These are phyloP conservation scores for Theristicus caerulescens DNA, from an alignment of 2,113 vertebrate species.

Conservation along the genomic window DNA sequence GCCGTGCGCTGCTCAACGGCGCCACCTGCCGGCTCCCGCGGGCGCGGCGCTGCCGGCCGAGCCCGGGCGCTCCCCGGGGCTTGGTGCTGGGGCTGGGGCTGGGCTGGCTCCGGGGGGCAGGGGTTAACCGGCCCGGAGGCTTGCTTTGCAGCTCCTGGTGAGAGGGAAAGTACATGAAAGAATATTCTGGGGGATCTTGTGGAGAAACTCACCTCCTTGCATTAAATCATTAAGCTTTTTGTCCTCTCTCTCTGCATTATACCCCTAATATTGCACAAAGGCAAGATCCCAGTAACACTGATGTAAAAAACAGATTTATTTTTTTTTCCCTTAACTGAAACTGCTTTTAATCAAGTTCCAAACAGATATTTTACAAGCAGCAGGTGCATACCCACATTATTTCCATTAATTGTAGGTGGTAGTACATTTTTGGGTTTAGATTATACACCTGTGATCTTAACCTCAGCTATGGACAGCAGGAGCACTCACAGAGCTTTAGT, in stretches of 20 bases:
- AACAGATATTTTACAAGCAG: neutral
- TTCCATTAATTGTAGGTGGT: neutral
- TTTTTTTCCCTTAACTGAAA: neutral
- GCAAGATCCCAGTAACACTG: rapidly evolving
- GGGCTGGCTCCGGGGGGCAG: too few relatives aligned
- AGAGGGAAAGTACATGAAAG: neutral
- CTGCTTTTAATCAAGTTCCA: neutral
- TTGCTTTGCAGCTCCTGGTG: neutral
- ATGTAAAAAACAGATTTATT: neutral
- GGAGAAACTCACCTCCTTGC: neutral
- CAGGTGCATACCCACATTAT: rapidly evolving
- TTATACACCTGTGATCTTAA: rapidly evolving
- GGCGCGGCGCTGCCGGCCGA: neutral
- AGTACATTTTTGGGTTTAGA: rapidly evolving
- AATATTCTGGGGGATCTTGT: too few relatives aligned
- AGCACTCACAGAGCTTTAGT: rapidly evolving
- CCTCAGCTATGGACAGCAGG: rapidly evolving
- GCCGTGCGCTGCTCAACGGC: neutral
- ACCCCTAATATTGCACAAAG: too few relatives aligned
- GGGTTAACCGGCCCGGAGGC: neutral
- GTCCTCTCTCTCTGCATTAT: rapidly evolving
- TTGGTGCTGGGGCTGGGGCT: too few relatives aligned
- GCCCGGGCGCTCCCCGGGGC: too few relatives aligned
- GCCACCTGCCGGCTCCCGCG: neutral
- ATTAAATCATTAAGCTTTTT: rapidly evolving